Conservation (phyloP, 2,797 vertebrate genomes). For the Gallinago stenura region DNA sequence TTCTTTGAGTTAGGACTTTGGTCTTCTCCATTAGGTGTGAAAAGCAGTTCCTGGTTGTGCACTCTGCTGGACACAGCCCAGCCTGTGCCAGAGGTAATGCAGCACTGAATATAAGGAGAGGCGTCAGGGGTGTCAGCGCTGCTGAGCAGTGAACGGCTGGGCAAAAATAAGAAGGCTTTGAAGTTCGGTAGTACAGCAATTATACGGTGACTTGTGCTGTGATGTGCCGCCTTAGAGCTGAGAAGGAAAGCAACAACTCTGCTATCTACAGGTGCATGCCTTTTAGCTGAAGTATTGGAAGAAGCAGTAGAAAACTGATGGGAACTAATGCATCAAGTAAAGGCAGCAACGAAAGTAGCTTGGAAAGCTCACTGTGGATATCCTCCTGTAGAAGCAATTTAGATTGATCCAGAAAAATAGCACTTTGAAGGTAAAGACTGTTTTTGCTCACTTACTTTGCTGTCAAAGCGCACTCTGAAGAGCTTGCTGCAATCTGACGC, state of each 20-base stretch:
- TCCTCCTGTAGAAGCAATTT: background rate
- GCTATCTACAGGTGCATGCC: background rate
- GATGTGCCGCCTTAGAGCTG: background rate
- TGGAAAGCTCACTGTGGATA: background rate
- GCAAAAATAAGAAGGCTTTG: background rate
- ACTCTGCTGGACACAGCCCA: background rate
- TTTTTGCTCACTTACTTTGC: constrained; percentile 79
- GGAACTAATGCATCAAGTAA: background rate
- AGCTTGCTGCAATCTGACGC: constrained; percentile 78
- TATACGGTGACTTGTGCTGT: background rate
- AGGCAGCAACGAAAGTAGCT: background rate
- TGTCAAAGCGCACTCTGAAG: constrained; percentile 75
- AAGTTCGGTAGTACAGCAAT: background rate
- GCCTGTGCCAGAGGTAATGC: background rate
- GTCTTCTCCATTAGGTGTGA: background rate
- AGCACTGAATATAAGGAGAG: background rate
- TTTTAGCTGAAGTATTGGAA: background rate
- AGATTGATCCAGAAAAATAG: background rate
- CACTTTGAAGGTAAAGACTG: background rate
- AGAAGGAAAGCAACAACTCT: background rate
- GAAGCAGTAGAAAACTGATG: background rate
- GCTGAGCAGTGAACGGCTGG: background rate
- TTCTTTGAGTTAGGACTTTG: background rate
- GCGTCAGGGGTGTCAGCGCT: background rate
- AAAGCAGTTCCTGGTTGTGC: background rate